Evolutionary conservation across 2,113 vertebrate genomes (phyloP), one percentile per base, ranked within the genome.

Genomic region (Festucalex cinctus): DNA sequence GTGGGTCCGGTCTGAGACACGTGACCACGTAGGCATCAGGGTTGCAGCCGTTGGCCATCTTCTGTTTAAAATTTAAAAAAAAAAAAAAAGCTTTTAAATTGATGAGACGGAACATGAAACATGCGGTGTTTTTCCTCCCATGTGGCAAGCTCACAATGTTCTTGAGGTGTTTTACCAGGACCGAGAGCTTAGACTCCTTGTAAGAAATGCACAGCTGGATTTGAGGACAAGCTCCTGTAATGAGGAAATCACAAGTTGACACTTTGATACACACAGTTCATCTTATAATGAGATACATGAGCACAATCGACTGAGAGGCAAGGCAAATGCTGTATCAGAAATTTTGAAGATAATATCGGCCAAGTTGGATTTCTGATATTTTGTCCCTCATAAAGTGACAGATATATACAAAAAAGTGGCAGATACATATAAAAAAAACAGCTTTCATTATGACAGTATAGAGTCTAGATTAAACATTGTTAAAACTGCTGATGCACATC

Each of bases 131-230:
- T 54, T 13, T 5, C 49, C 14, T 57, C 3, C 17, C 16, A 9
- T 14, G 24, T 63, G 63, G 28, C 1, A 60, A 70, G 94, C 95
- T 95, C 71, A 95, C 94, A 9, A 96, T 79, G 71, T 95, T 94
- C 80, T 93, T 92, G 85, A 95, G 85, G 77, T 95, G 93, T 78
- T 96, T 95, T 62, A 96, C 88, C 74, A 95, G 80, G 62, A 97
- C 74, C 6, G 90, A 94, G 65, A 98, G 90, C 44, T 82, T 91
- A 0, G 4, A 8, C 57, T 84, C 76, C 35, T 89, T 73, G 0
- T 93, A 85, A 1, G 92, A 90, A 57, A 96, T 84, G 49, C 76
- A 81, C 61, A 96, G 83, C 76, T 98, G 95, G 65, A 95, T 91
- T 74, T 92, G 89, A 66, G 86, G 75, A 20, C 1, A 6, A 1